phyloP scores from a whole-genome alignment of 2,113 vertebrate genomes.

The Physeter macrocephalus region DNA sequence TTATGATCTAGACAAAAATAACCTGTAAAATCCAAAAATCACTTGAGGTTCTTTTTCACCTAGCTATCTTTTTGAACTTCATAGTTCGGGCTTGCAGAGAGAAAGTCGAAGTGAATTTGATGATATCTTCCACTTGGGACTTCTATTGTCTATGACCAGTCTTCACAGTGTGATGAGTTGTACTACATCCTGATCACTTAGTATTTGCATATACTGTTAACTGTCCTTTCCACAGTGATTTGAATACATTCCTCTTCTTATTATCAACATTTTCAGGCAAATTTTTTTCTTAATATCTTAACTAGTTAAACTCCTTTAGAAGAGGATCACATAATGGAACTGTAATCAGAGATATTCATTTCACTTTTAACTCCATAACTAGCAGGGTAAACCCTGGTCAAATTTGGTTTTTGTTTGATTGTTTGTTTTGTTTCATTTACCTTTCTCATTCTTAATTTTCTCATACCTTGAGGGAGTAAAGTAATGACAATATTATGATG shows the following conservation, averaged over 20 bases:
- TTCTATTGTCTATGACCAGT: accelerated
- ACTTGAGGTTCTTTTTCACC: not conserved
- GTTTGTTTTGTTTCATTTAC: not conserved
- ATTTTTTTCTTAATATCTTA: not conserved
- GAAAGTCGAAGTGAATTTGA: not conserved
- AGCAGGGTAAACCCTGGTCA: not conserved
- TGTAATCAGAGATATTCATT: not conserved
- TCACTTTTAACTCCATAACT: not conserved
- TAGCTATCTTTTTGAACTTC: not conserved
- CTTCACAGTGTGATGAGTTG: not conserved
- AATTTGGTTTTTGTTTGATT: not conserved
- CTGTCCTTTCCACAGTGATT: not conserved
- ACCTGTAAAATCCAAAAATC: not conserved
- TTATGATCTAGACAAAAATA: not conserved
- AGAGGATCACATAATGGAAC: not conserved
- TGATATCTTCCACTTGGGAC: not conserved
- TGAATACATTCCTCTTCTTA: not conserved
- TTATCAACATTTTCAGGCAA: not conserved
- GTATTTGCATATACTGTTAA: not conserved
- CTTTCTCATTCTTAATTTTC: not conserved
- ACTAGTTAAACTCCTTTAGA: not conserved
- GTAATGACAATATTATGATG: not conserved
- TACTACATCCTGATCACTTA: not conserved
- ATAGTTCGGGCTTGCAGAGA: not conserved
- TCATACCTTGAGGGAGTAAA: not conserved